phyloP scores from a whole-genome alignment of 2,113 vertebrate genomes.

The Syngnathus typhle region DNA sequence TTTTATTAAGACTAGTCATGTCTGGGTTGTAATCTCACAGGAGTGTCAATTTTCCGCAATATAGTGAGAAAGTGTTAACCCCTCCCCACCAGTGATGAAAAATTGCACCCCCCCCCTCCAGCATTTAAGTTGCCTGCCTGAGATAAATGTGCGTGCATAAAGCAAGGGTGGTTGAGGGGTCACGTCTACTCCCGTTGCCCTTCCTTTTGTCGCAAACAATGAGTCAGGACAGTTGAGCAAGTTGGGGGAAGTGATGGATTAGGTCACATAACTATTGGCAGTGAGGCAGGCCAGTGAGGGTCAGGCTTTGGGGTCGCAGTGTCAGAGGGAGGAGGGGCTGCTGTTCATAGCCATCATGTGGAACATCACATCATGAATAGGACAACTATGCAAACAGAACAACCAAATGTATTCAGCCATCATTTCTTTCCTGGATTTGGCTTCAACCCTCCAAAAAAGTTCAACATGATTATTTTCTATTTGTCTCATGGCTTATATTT shows the following conservation, averaged over 20 bases:
- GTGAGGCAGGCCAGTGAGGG: constrained; percentile 33
- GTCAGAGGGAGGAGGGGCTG: constrained; percentile 20
- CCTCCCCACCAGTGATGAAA: too few relatives aligned
- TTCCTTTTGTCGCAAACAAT: constrained; percentile 49
- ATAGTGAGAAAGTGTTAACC: constrained; percentile 4
- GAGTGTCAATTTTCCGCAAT: too few relatives aligned
- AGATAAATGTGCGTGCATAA: neutral
- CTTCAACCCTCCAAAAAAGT: neutral
- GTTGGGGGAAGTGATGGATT: constrained; percentile 62
- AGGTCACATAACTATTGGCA: constrained; percentile 62
- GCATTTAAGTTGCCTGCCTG: neutral
- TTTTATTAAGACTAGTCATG: neutral
- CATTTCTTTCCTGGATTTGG: constrained; percentile 3
- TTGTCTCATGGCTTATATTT: neutral
- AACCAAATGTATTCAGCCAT: neutral
- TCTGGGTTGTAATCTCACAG: neutral
- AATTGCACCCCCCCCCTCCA: too few relatives aligned
- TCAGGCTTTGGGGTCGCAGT: constrained; percentile 36
- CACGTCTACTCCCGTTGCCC: constrained; percentile 34
- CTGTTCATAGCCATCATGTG: constrained; percentile 26
- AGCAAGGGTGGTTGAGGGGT: constrained; percentile 5
- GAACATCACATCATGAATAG: neutral
- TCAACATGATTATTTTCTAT: neutral
- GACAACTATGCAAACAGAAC: neutral
- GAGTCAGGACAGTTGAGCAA: constrained; percentile 55